Base-by-base conservation (phyloP, 2,888 invertebrate genomes). In the Coelopa pilipes region DNA sequence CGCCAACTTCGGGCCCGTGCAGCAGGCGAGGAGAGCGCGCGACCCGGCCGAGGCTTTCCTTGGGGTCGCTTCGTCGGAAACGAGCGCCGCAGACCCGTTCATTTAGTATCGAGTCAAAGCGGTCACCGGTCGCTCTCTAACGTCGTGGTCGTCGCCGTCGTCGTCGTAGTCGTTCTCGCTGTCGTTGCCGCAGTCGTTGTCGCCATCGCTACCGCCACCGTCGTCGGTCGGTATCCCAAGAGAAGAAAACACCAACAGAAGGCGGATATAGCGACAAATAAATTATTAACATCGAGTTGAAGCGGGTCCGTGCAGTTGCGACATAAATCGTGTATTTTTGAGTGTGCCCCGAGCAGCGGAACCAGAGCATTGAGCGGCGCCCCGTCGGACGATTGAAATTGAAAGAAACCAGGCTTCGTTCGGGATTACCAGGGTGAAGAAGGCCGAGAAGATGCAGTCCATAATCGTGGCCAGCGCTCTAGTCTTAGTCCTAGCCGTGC, bases 401-500 rank as follows among this genome's bases (percentile, higher is more conserved):
- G 34, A 34, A 34, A 34, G 34, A 34, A 34, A 19, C 55, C 57
- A 70, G 72, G 74, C 68, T 71, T 13, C 46, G 53, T n/a, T 13
- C 17, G 34, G 47, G 65, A 63, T 19, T 53, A 53, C 24, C 15
- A 63, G 34, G 7, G 34, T 34, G 34, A 34, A 7, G 34, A 34
- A 11, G 74, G 65, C 57, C 62, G 71, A 12, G 50, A 82, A 80
- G 79, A 86, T 87, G 87, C 87, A 87, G 80, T 86, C 85, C 75
- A 79, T 86, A 78, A 80, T 85, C 77, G 78, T 87, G 80, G 85
- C 83, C 78, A 85, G 85, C 81, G 85, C 82, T 78, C 80, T 88
- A 75, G 82, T 87, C 76, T 78, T 88, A 78, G 82, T 87, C 79
- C 81, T 88, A 80, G 84, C 85, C 78, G 85, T 87, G 78, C 86